These are phyloP conservation scores for Caiman crocodilus DNA, from an alignment of 2,797 vertebrate species.

Conservation along the genomic window DNA sequence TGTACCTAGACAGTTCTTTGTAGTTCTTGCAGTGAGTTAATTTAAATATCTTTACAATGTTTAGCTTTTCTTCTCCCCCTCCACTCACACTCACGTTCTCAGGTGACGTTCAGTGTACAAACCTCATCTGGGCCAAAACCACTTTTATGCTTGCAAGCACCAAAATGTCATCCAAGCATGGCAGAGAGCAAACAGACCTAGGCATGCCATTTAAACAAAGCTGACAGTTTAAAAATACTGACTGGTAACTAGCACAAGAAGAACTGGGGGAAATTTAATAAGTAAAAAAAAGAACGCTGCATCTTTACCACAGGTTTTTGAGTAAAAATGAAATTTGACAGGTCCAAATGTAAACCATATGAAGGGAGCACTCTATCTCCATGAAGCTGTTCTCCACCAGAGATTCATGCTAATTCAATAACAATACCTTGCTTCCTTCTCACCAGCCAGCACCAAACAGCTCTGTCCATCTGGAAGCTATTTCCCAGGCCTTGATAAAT, in stretches of 20 bases:
- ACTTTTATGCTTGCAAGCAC: not conserved
- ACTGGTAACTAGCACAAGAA: not conserved
- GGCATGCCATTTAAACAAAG: not conserved
- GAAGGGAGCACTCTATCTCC: constrained; percentile 68
- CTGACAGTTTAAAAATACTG: constrained; percentile 10
- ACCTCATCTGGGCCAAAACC: not conserved
- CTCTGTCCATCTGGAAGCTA: constrained; percentile 80
- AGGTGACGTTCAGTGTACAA: not conserved
- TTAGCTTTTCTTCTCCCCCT: not conserved
- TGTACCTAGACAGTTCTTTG: not conserved
- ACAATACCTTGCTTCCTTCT: constrained; percentile 76
- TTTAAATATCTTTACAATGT: not conserved
- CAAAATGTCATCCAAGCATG: not conserved
- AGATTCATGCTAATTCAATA: constrained; percentile 78
- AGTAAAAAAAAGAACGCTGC: constrained; percentile 24
- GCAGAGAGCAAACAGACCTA: not conserved
- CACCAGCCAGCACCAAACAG: constrained; percentile 71
- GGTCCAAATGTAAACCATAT: constrained; percentile 70
- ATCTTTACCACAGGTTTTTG: constrained; percentile 68
- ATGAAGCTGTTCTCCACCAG: constrained; percentile 61
- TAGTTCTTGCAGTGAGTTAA: not conserved
- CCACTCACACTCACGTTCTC: not conserved
- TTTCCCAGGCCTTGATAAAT: constrained; percentile 81
- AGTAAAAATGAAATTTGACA: constrained; percentile 74
- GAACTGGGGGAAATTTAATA: constrained; percentile 55